Evolutionary conservation across 2,113 vertebrate species (phyloP).

Genomic region (Pithys albifrons): DNA sequence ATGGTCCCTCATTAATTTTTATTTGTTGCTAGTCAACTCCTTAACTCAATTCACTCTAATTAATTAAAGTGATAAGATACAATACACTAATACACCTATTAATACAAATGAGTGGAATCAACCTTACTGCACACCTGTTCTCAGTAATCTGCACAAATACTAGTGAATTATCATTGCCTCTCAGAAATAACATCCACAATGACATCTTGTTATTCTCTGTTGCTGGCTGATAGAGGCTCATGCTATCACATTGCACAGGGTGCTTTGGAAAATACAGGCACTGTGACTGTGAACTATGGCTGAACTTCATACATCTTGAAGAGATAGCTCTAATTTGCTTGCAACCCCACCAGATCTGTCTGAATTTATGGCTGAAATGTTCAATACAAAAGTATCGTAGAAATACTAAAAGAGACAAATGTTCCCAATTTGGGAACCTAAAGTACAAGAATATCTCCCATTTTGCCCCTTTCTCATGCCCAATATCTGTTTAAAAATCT

Average conservation of each 20-base stretch:
- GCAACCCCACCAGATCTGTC: neutral
- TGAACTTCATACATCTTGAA: slow-evolving; percentile 11
- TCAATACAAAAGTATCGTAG: neutral
- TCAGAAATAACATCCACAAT: neutral
- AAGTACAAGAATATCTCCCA: neutral
- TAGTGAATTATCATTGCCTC: neutral
- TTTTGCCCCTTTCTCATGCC: neutral
- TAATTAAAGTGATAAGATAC: slow-evolving; percentile 58
- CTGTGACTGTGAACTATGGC: neutral
- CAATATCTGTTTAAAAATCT: neutral
- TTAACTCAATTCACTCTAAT: slow-evolving; percentile 57
- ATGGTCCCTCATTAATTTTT: slow-evolving; percentile 40
- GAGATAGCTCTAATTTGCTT: neutral
- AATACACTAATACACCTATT: slow-evolving; percentile 25
- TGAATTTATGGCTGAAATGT: neutral
- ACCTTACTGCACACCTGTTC: slow-evolving; percentile 36
- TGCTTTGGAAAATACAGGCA: slow-evolving; percentile 47
- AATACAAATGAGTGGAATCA: slow-evolving; percentile 64
- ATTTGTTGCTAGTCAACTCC: slow-evolving; percentile 28
- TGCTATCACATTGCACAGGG: neutral
- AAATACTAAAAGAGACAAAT: neutral
- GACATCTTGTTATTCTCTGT: slow-evolving; percentile 3
- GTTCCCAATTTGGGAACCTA: neutral
- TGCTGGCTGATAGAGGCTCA: neutral
- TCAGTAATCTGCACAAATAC: slow-evolving; percentile 49